Evolutionary conservation across 2,888 invertebrate species (phyloP).

Genomic region (Archips crataeganus): DNA sequence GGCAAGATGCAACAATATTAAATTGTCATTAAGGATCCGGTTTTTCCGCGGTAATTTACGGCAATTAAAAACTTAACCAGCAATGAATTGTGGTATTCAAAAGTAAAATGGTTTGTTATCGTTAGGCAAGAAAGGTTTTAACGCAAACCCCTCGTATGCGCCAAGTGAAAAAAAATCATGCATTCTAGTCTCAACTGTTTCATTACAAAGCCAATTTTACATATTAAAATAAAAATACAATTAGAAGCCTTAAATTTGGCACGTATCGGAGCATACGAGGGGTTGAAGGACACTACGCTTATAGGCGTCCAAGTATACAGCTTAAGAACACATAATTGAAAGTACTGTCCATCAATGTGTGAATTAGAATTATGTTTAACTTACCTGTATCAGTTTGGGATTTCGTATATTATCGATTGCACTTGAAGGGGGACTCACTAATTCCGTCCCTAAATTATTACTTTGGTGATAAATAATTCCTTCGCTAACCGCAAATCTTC

Average conservation of each 20-base stretch:
- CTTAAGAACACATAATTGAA: too few species aligned
- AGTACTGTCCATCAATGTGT: too few species aligned
- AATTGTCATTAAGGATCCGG: conserved; percentile 78
- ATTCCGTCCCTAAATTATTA: conserved; percentile 61
- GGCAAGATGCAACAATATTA: conserved; percentile 70
- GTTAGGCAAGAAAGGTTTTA: conserved; percentile 52
- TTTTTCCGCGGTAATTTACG: conserved; percentile 73
- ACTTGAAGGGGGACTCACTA: conserved; percentile 51
- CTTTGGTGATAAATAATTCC: conserved; percentile 59
- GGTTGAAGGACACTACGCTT: too few species aligned
- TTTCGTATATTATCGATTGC: too few species aligned
- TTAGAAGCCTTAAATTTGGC: too few species aligned
- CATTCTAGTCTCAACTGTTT: too few species aligned
- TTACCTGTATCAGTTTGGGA: conserved; percentile 74
- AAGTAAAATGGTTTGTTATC: conserved; percentile 44
- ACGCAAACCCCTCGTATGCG: too few species aligned
- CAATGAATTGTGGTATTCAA: conserved; percentile 18
- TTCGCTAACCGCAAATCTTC: conserved; percentile 18
- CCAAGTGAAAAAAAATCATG: too few species aligned
- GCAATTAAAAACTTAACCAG: conserved; percentile 42
- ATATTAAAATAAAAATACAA: too few species aligned
- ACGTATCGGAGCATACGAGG: too few species aligned
- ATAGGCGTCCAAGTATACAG: too few species aligned
- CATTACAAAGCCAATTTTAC: too few species aligned
- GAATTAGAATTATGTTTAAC: conserved; percentile 48